Evolutionary conservation across 2,797 vertebrate genomes (phyloP), one percentile per base, ranked within the genome.

Genomic region (Phataginus tricuspis): DNA sequence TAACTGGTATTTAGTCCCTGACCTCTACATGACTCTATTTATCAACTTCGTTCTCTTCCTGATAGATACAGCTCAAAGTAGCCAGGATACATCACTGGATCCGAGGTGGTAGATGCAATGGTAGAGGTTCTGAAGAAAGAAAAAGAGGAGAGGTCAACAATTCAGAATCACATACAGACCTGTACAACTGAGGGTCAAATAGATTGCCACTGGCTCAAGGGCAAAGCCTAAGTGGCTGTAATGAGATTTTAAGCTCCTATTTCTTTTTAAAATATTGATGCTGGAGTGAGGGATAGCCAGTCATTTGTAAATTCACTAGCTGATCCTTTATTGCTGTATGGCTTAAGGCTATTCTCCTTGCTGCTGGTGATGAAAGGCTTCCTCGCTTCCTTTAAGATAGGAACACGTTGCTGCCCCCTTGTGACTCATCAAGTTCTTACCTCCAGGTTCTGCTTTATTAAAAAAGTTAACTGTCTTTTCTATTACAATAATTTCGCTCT

Each of bases 401-500:
- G 90, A 66, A 39, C 27, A 34, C 86, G 96, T 89, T 98, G 68
- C 96, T 97, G 96, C 94, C 97, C 91, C 79, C 91, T 96, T 93
- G 96, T 93, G 97, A 69, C 83, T 31, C 6, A 88, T 16, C 27
- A 77, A 42, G 83, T n/a, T 86, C 53, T 83, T 91, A 77, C 39
- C n/a, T 69, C 68, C 61, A 78, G 29, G 13, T 68, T 79, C 25
- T 0, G 12, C n/a, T 74, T 95, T 7, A 79, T 68, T 25, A 1
- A 29, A 74, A 64, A 16, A 63, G 45, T 5, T 37, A 51, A 83
- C 31, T 0, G 5, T 37, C 4, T 85, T 85, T 86, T 75, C 63
- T 57, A 27, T 75, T 92, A 59, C 19, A 85, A 34, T n/a, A 34
- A 74, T 90, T 91, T 95, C 27, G 19, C 49, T 86, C 75, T 51